A percentile compares a stretch with the other conserved stretches of the same genome.
Evolutionary conservation across 2,888 invertebrate genomes (phyloP).

Genomic region (Malthinus flaveolus): DNA sequence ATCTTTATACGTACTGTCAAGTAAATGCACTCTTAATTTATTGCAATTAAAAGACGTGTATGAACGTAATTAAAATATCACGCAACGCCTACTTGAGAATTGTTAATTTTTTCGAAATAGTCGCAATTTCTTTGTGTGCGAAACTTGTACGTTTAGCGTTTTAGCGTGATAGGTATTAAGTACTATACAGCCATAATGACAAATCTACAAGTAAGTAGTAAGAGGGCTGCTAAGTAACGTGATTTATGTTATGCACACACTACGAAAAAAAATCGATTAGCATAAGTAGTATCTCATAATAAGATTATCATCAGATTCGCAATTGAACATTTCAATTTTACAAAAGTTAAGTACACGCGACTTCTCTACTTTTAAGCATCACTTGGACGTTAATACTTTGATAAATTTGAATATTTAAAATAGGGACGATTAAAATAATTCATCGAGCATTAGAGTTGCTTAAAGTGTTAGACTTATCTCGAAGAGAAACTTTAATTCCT

Average conservation of each 20-base stretch:
- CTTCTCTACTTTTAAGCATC: no score
- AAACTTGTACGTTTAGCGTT: conserved; percentile 7
- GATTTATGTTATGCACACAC: conserved; percentile 6
- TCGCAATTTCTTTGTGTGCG: conserved; percentile 16
- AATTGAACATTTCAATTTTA: neutral
- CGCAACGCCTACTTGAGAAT: conserved; percentile 1
- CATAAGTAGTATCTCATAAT: neutral
- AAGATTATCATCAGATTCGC: neutral
- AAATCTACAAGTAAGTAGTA: conserved; percentile 31
- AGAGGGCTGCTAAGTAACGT: conserved; percentile 18
- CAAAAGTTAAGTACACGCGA: neutral
- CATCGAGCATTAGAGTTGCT: no score
- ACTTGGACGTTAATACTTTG: no score
- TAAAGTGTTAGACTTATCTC: no score
- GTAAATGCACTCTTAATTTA: conserved; percentile 5
- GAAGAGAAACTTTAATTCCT: no score
- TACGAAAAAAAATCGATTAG: neutral
- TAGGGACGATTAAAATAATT: no score
- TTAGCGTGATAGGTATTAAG: neutral
- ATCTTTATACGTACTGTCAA: conserved; percentile 3
- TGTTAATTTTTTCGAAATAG: neutral
- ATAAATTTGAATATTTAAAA: no score
- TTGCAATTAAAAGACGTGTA: conserved; percentile 1
- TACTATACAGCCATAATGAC: conserved; percentile 18
- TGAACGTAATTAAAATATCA: conserved; percentile 13